phyloP scores from a whole-genome alignment of 2,888 invertebrate species.

The Spilosoma lubricipeda region DNA sequence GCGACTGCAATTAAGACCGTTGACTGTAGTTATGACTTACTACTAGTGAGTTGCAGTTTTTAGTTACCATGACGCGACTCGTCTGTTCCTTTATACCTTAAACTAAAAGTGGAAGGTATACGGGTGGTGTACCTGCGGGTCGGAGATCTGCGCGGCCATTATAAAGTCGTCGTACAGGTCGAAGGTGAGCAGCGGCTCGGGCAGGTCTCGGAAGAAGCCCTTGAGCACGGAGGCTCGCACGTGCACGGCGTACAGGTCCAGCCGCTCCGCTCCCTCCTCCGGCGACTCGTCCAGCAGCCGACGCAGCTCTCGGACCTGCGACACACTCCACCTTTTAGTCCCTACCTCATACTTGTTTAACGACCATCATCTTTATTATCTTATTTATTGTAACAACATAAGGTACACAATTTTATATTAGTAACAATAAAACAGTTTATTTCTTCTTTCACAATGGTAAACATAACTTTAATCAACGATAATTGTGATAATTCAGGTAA shows the following conservation, averaged over 20 bases:
- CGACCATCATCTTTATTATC: not conserved
- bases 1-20: too few relatives aligned
- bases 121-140: constrained; percentile 87
- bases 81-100: too few relatives aligned
- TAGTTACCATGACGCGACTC: too few relatives aligned
- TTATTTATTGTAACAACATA: too few relatives aligned
- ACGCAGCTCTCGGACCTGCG: constrained; percentile 90
- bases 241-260: constrained; percentile 94
- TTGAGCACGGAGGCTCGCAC: constrained; percentile 96
- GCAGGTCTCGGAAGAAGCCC: constrained; percentile 95
- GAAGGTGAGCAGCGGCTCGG: constrained; percentile 96
- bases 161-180: constrained; percentile 98
- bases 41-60: too few relatives aligned
- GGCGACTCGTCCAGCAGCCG: constrained; percentile 91
- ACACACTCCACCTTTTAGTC: not conserved
- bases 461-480: too few relatives aligned
- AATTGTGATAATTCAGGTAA: too few relatives aligned
- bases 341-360: not conserved
- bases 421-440: too few relatives aligned
- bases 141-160: constrained; percentile 93
- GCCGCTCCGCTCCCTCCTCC: constrained; percentile 89
- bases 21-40: too few relatives aligned
- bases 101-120: too few relatives aligned
- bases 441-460: too few relatives aligned
- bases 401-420: too few relatives aligned